Percentiles rank a stretch among this genome's conserved stretches.
Evolutionary conservation across 2,797 vertebrate genomes (phyloP).

Genomic region (Delichon dasypus): DNA sequence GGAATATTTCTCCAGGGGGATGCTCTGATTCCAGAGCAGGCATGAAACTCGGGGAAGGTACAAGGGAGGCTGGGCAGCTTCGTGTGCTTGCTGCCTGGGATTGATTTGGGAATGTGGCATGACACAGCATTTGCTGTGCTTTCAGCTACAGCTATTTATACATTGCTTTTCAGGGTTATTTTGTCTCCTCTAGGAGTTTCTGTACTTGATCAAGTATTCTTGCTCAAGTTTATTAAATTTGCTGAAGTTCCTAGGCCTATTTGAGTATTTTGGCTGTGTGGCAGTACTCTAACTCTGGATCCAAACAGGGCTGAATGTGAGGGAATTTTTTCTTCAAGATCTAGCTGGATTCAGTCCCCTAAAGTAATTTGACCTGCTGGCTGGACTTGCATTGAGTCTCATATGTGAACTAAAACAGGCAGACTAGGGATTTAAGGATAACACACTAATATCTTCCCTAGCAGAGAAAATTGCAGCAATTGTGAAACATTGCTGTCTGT

Average conservation of each 20-base stretch:
- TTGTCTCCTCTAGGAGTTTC: slow-evolving; percentile 13
- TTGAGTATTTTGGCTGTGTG: background rate
- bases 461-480: slow-evolving; percentile 11
- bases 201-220: background rate
- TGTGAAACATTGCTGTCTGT: background rate
- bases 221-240: background rate
- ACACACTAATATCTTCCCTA: background rate
- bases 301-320: background rate
- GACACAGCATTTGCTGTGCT: slow-evolving; percentile 43
- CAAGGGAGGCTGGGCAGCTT: background rate
- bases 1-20: background rate
- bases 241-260: background rate
- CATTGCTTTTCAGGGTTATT: background rate
- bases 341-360: background rate
- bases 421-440: background rate
- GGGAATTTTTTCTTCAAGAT: background rate
- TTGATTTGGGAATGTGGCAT: background rate
- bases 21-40: background rate
- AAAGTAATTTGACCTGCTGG: background rate
- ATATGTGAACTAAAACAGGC: background rate
- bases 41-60: background rate
- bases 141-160: slow-evolving; percentile 27
- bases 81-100: accelerated
- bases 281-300: background rate
- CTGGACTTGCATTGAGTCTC: background rate